These are phyloP conservation scores for Drosophila ananassae DNA, from an alignment of 1,140 invertebrate genomes.

Conservation along the genomic window DNA sequence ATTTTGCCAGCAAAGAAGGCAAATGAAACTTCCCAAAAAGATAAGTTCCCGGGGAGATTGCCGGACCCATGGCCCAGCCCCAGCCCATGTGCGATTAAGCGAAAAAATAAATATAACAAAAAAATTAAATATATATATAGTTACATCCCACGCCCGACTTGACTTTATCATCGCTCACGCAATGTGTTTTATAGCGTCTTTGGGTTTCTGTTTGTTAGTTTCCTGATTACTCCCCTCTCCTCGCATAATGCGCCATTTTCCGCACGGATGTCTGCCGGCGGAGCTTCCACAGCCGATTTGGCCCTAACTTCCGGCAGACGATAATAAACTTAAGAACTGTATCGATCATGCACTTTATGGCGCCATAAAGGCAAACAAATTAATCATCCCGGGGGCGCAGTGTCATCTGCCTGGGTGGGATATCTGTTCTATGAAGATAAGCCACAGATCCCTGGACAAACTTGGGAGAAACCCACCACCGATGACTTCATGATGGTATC, in stretches of 20 bases:
- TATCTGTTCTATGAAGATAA: constrained; percentile 49
- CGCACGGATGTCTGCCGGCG: constrained; percentile 43
- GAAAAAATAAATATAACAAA: too few species aligned
- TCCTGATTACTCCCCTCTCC: constrained; percentile 46
- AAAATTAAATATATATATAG: constrained; percentile 6
- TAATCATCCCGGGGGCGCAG: constrained; percentile 13
- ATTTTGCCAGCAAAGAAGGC: background rate
- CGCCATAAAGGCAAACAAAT: constrained; percentile 28
- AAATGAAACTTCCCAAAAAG: constrained; percentile 20
- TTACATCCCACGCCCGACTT: constrained; percentile 16
- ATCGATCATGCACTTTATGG: constrained; percentile 38
- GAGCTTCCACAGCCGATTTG: constrained; percentile 4
- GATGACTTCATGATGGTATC: background rate
- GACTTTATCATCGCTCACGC: constrained; percentile 55
- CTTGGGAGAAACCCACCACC: constrained; percentile 43
- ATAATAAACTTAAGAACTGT: constrained; percentile 45
- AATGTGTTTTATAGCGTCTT: constrained; percentile 57
- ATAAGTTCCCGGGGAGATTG: constrained; percentile 17
- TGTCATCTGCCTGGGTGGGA: constrained; percentile 6
- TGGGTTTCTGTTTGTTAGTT: constrained; percentile 28
- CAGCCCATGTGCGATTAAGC: constrained; percentile 13
- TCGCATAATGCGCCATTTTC: constrained; percentile 65
- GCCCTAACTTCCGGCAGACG: constrained; percentile 37
- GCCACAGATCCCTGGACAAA: constrained; percentile 28
- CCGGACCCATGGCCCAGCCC: constrained; percentile 17